Evolutionary conservation across 1,140 invertebrate genomes (phyloP), one percentile per base, ranked within the genome.

Genomic region (Anadara kagoshimensis): DNA sequence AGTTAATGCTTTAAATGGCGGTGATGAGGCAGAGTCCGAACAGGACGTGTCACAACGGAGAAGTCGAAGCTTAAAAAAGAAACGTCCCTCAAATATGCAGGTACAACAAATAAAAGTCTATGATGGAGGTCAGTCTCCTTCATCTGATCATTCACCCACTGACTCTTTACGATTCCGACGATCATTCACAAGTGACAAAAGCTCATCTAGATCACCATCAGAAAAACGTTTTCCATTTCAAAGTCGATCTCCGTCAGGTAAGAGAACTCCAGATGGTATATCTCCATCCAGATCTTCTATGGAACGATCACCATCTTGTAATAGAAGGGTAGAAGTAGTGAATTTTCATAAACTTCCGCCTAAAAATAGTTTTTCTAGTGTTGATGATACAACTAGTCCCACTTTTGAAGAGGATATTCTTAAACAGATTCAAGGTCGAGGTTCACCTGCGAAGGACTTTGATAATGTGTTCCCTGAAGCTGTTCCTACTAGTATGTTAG

Each of bases 381-480:
- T 86, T 24, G 90, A 91, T 83, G 90, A 91, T 78, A 89, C 90
- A 3, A 78, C 90, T 12, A 89, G 86, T 69, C 85, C 86, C 22
- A 81, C 85, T 11, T 71, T 81, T 41, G 88, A 89, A 49, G 81
- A 83, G 64, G 87, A 86, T 62, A 76, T 87, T 16, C 69, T 86
- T 1, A 80, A 83, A 44, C 83, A 85, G 11, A 74, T 81, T 45
- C 72, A 78, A 53, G 47, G 45, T 36, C 62, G 53, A 26, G 26
- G 53, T 29, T 29, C 24, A 64, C 11, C 36, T 11, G 59, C 29
- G 7, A 36, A 36, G 7, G 29, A 36, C 7, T 36, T 3, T 36
- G 29, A 36, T 36, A 36, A 36, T 36, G 29, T 36, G 29, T 36
- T 36, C 7, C 7, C 29, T 7, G 29, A 36, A 36, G 7, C 29